A percentile compares a stretch with the other conserved stretches of the same genome.
Conservation (phyloP, 2,797 vertebrate genomes). For the Pseudotriccus pelzelni region DNA sequence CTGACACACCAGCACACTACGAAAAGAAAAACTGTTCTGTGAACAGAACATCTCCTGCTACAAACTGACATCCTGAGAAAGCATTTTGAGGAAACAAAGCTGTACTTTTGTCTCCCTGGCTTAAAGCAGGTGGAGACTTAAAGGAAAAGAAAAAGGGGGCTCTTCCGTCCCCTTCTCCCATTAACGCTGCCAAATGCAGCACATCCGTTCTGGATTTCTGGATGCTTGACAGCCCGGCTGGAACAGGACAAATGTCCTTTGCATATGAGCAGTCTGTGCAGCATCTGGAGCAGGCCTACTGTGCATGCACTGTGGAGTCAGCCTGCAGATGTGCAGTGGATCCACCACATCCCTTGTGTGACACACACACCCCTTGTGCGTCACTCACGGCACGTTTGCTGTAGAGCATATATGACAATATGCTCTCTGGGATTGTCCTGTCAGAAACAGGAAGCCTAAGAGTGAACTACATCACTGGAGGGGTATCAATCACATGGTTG, state of each 20-base stretch:
- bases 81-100: neutral
- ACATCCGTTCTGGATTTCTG: neutral
- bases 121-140: constrained; percentile 32
- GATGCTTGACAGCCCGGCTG: neutral
- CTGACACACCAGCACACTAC: neutral
- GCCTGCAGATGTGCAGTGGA: neutral
- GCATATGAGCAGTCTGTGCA: constrained; percentile 34
- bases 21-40: neutral
- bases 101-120: neutral
- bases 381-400: neutral
- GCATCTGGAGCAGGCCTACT: constrained; percentile 37
- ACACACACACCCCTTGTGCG: neutral
- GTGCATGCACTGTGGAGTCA: neutral
- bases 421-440: neutral
- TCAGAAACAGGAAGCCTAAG: neutral
- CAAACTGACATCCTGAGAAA: constrained; percentile 6
- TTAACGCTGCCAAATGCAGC: neutral
- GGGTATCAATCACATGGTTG: neutral
- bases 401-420: neutral
- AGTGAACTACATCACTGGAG: neutral
- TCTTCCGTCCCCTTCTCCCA: neutral
- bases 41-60: neutral
- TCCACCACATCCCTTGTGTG: neutral
- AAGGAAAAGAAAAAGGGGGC: neutral
- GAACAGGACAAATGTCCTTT: constrained; percentile 9